These are phyloP conservation scores for Plecturocebus donacophilus DNA, from an alignment of 2,113 vertebrate species.

Conservation along the genomic window DNA sequence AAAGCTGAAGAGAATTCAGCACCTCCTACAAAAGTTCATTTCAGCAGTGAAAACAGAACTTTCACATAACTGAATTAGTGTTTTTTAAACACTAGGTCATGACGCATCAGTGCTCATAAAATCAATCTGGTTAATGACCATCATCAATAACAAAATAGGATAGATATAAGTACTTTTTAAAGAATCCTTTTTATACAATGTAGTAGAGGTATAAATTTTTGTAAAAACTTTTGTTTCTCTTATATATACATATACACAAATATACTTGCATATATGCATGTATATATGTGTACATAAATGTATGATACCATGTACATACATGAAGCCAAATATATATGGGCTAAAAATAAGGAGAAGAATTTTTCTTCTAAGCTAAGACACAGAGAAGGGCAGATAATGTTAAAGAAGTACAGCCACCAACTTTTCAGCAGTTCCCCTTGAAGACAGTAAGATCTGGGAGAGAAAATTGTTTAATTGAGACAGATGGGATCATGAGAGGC, in stretches of 20 bases:
- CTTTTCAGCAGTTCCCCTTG: not conserved
- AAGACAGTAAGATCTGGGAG: not conserved
- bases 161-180: not conserved
- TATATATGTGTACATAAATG: not conserved
- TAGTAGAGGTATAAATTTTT: not conserved
- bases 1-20: constrained; percentile 5
- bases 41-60: constrained; percentile 11
- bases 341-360: not conserved
- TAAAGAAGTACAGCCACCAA: too few relatives aligned
- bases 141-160: not conserved
- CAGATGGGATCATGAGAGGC: not conserved
- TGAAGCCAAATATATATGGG: not conserved
- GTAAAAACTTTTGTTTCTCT: not conserved
- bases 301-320: not conserved
- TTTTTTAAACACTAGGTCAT: not conserved
- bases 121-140: not conserved
- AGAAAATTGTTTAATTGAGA: not conserved
- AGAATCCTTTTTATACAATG: not conserved
- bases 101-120: not conserved
- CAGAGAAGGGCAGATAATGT: not conserved
- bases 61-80: not conserved
- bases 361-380: not conserved
- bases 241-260: not conserved
- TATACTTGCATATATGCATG: not conserved
- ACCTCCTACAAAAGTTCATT: constrained; percentile 14